A percentile compares a stretch with the other conserved stretches of the same genome.
Evolutionary conservation across 2,113 vertebrate species (phyloP).

Genomic region (Scomber scombrus): DNA sequence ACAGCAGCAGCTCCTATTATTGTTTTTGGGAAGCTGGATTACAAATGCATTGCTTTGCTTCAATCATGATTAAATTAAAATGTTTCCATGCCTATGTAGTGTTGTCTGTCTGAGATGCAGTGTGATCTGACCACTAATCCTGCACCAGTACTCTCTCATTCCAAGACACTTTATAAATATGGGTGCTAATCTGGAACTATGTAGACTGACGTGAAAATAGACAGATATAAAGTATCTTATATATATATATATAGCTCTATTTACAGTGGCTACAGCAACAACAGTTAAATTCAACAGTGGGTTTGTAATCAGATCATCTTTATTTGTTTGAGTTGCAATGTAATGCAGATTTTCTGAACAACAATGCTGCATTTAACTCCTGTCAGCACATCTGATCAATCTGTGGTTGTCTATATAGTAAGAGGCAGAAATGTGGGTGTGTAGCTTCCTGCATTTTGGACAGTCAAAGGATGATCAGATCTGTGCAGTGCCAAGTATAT

Average conservation of each 20-base stretch:
- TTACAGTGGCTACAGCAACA: conserved; percentile 13
- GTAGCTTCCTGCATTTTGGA: conserved; percentile 26
- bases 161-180: conserved; percentile 40
- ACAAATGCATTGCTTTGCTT: neutral
- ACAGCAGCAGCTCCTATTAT: neutral
- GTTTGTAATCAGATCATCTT: conserved; percentile 19
- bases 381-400: conserved; percentile 23
- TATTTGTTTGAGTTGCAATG: conserved; percentile 32
- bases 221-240: conserved; percentile 19
- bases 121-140: conserved; percentile 26
- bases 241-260: conserved; percentile 18
- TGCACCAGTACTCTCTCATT: conserved; percentile 29
- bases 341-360: conserved; percentile 36
- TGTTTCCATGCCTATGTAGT: neutral
- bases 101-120: conserved; percentile 3
- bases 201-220: conserved; percentile 5
- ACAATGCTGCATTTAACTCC: conserved; percentile 24
- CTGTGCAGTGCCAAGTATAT: conserved; percentile 42
- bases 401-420: conserved; percentile 13
- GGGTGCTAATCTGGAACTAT: conserved; percentile 24
- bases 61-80: neutral
- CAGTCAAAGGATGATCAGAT: conserved; percentile 25
- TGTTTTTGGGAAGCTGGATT: neutral
- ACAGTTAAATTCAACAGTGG: conserved; percentile 7
- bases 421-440: neutral